Conservation (phyloP, 2,888 invertebrate genomes). For the Hoplodrina ambigua region DNA sequence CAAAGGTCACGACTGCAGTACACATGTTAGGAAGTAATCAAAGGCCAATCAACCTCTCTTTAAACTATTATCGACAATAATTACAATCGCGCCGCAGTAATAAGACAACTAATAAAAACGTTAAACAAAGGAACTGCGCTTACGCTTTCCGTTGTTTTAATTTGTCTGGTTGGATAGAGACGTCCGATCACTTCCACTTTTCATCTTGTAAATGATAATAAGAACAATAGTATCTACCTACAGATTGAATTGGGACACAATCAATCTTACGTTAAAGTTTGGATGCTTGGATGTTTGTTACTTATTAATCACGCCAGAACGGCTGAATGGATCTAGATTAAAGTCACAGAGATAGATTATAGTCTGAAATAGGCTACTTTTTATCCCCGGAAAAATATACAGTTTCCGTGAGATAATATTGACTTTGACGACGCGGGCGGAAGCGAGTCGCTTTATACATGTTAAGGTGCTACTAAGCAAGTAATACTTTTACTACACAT, state of each 20-base stretch:
- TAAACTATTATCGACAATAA: constrained; percentile 79
- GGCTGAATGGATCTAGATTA: too few relatives aligned
- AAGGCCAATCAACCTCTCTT: constrained; percentile 84
- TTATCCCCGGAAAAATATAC: too few relatives aligned
- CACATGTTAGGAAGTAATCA: constrained; percentile 85
- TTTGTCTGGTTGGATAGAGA: constrained; percentile 35
- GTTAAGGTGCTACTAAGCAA: too few relatives aligned
- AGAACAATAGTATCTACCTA: constrained; percentile 2
- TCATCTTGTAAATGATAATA: constrained; percentile 10
- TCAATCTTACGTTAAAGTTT: background rate
- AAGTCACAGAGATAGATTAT: too few relatives aligned
- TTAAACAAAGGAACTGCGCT: constrained; percentile 75
- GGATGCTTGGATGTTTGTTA: too few relatives aligned
- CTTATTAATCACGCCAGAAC: too few relatives aligned
- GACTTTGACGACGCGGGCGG: too few relatives aligned
- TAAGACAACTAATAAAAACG: constrained; percentile 69
- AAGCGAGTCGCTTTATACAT: too few relatives aligned
- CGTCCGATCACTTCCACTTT: constrained; percentile 19
- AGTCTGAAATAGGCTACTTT: too few relatives aligned
- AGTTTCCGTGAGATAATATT: too few relatives aligned
- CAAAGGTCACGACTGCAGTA: constrained; percentile 77
- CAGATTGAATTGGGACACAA: background rate
- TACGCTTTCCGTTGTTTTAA: constrained; percentile 55
- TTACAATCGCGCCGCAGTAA: constrained; percentile 68
- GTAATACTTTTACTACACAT: too few relatives aligned